Evolutionary conservation across 2,113 vertebrate genomes (phyloP).

Genomic region (Silurus glanis): DNA sequence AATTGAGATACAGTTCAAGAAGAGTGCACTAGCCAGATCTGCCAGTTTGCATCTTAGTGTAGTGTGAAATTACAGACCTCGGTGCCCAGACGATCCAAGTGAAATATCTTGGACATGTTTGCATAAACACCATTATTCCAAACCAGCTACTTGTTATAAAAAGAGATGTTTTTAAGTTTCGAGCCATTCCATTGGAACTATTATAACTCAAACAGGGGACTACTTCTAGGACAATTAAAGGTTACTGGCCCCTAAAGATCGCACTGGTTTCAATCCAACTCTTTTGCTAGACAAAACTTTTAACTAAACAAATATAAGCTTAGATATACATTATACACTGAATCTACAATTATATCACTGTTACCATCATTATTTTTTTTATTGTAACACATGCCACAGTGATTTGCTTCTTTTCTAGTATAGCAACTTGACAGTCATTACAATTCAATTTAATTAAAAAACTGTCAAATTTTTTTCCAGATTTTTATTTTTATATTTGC

Average conservation of each 20-base stretch:
- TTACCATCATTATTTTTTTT: no score
- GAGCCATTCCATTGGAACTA: background rate
- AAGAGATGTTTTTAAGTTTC: background rate
- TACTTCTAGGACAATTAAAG: background rate
- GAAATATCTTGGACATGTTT: constrained; percentile 41
- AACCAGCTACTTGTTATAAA: background rate
- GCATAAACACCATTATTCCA: constrained; percentile 28
- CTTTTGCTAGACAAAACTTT: background rate
- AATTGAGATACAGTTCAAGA: constrained; percentile 57
- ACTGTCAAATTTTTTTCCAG: no score
- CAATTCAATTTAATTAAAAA: no score
- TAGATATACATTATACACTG: no score
- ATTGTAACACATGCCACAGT: no score
- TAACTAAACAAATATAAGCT: no score
- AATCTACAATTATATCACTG: no score
- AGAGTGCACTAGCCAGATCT: constrained; percentile 42
- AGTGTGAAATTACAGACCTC: constrained; percentile 52
- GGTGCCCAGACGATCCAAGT: constrained; percentile 36
- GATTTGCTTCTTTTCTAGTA: no score
- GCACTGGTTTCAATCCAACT: background rate
- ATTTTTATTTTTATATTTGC: no score
- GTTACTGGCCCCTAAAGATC: background rate
- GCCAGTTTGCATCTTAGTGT: constrained; percentile 34
- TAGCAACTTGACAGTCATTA: no score
- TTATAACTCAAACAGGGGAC: background rate